Conservation (phyloP, 1,140 invertebrate species). For the Ruditapes philippinarum region DNA sequence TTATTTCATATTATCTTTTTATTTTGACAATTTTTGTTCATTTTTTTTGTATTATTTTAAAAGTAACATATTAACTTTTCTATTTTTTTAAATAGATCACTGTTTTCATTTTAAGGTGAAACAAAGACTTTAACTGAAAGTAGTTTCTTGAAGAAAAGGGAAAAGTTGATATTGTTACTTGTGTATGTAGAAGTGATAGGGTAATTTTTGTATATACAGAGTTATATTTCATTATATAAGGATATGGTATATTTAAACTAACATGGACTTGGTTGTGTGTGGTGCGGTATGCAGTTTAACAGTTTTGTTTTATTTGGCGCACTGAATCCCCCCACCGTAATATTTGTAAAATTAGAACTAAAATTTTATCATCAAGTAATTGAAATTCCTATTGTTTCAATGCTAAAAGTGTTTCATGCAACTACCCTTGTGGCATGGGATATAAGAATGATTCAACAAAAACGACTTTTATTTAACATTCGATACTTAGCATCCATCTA, state of each 20-base stretch:
- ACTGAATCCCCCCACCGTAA: background rate
- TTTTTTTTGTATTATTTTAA: constrained; percentile 13
- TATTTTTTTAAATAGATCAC: background rate
- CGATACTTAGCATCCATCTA: too few relatives aligned
- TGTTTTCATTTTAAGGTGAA: background rate
- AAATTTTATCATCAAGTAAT: too few relatives aligned
- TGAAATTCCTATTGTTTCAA: too few relatives aligned
- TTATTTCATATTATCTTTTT: background rate
- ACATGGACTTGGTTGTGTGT: constrained; percentile 40
- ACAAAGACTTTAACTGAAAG: background rate
- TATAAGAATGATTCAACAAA: too few relatives aligned
- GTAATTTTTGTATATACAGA: constrained; percentile 45
- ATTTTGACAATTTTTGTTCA: background rate
- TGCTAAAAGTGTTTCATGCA: too few relatives aligned
- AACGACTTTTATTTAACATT: too few relatives aligned
- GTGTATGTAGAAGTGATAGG: background rate
- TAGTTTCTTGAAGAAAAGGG: background rate
- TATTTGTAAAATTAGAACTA: too few relatives aligned
- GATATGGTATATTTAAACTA: constrained; percentile 44
- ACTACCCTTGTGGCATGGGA: too few relatives aligned
- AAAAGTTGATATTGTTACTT: background rate
- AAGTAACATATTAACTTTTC: background rate
- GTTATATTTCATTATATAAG: constrained; percentile 7
- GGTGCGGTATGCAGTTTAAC: background rate
- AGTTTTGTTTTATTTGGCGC: constrained; percentile 5